Evolutionary conservation across 2,797 vertebrate species (phyloP), one percentile per base, ranked within the genome.

Genomic region (Coregonus sp.): DNA sequence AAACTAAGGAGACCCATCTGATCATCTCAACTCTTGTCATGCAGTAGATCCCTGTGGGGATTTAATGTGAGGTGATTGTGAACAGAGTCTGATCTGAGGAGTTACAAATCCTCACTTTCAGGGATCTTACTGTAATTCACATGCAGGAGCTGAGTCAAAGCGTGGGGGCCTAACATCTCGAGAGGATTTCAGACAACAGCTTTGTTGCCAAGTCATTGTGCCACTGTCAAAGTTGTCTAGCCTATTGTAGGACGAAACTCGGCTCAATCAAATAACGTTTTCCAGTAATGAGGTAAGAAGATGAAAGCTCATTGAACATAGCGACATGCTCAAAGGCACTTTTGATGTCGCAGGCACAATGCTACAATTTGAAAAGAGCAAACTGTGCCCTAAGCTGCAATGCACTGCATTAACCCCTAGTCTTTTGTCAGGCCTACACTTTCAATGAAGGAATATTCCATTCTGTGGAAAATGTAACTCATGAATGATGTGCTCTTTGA

Each of bases 111-210:
- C 88, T 90, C 83, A 86, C 84, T 90, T 92, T 91, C 84, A 84
- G 82, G 82, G 31, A 79, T 90, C 85, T 90, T 91, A 93, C 91
- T 93, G 91, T 93, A 94, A 92, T 92, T 90, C 88, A 84, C 59
- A 63, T 29, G 59, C 86, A 82, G 78, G 84, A 84, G 84, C 70
- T 68, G 74, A 67, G 84, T 63, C 20, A 79, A 86, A 88, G 83
- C 54, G 71, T 52, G 35, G 76, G 87, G 86, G 86, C 82, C 87
- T 84, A 75, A 81, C 73, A 89, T 89, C 89, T 93, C 77, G 82
- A 93, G 92, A 92, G 91, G 94, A 93, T 94, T 94, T 91, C 84
- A 93, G 90, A 92, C 90, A 89, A 91, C 88, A 89, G 91, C 94
- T 94, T 94, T 93, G 91, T 92, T 89, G 85, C 85, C 80, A 85